phyloP scores from a whole-genome alignment of 1,140 invertebrate genomes.

The Bombus superbus region DNA sequence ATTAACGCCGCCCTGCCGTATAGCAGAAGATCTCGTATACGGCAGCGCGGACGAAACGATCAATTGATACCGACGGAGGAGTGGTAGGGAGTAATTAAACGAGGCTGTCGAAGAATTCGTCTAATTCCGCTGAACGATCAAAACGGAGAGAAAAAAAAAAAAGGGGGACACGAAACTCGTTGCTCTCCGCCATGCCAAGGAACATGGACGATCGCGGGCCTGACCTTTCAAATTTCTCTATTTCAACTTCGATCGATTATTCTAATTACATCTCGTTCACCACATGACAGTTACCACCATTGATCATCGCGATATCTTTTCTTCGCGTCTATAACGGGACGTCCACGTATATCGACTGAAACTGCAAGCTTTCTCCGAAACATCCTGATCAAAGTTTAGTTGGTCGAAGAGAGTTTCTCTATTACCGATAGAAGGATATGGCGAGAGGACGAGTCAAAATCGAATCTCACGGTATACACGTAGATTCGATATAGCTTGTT shows the following conservation, averaged over 20 bases:
- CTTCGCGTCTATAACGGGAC: neutral
- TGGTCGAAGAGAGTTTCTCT: neutral
- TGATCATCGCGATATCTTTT: neutral
- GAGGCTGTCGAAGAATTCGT: constrained; percentile 33
- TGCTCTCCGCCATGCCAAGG: neutral
- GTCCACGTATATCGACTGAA: neutral
- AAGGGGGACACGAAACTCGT: constrained; percentile 13
- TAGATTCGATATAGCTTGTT: neutral
- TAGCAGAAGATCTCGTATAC: neutral
- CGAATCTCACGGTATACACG: neutral
- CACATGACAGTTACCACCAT: neutral
- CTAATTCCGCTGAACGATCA: constrained; percentile 31
- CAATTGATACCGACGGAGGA: constrained; percentile 40
- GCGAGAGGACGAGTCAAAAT: neutral
- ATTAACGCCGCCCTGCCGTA: constrained; percentile 8
- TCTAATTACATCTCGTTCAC: neutral
- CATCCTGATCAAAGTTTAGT: neutral
- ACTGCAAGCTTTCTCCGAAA: neutral
- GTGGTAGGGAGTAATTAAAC: constrained; percentile 33
- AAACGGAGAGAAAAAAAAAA: neutral
- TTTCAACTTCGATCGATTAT: neutral
- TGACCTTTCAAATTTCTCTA: constrained; percentile 12
- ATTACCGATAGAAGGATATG: neutral
- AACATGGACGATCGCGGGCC: constrained; percentile 11
- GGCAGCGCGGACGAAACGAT: constrained; percentile 38